Base-by-base conservation (phyloP, 2,113 vertebrate species). In the Alces alces region DNA sequence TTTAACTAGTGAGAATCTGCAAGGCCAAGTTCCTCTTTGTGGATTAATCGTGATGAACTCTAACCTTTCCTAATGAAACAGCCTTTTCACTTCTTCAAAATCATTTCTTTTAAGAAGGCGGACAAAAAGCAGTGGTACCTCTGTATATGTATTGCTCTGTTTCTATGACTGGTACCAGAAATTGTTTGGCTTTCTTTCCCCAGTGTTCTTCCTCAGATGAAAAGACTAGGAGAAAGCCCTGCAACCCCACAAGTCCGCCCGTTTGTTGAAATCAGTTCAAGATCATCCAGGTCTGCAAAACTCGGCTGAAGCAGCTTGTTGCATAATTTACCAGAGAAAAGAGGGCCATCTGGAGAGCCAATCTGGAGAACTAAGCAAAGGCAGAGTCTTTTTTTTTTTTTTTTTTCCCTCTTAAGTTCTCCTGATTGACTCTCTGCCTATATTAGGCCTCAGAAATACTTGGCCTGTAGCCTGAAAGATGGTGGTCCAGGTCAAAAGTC, bases 311-410 rank as follows among this genome's bases (percentile, higher is more conserved):
- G 98, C 97, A 97, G 97, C 96, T 97, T 98, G 97, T 97, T 98
- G 97, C 98, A 98, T 98, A 98, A 98, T 98, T 97, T 97, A 98
- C 97, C 97, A 98, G 97, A 97, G 97, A 98, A 97, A 97, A 97
- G 97, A 98, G 95, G 97, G 96, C 97, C 98, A 98, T 98, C 97
- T 98, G 97, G 97, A 98, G 96, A 98, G 97, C 98, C 97, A 98
- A 98, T 98, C 96, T 97, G 98, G 97, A 96, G 97, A 97, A 97
- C 97, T 97, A 88, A 97, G 96, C 97, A 98, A 97, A 97, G 90
- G 90, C 97, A 97, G 93, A 92, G 66, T 89, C 86, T 95, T 89
- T 90, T 91, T 87, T 91, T 64, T 95, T 89, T 90, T 91, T 87
- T 91, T 64, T 60, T 21, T 1, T n/a, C 58, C 89, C 82, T 88